phyloP scores from a whole-genome alignment of 2,113 vertebrate genomes.

The Rhodinocichla rosea region DNA sequence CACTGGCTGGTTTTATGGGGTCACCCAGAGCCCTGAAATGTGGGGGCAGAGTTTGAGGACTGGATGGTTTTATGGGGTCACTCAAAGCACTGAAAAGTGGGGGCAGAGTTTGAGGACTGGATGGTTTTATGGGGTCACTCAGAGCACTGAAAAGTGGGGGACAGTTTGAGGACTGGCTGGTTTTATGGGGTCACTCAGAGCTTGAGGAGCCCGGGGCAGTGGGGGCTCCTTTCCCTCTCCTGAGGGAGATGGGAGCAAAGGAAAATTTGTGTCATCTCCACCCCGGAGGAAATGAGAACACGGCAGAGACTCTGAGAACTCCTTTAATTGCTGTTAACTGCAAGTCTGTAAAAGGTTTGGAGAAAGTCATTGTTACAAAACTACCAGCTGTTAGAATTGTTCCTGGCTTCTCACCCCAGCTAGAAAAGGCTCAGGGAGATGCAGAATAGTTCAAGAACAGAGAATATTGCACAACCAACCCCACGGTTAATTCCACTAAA shows the following conservation, averaged over 20 bases:
- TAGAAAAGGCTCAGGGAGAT: constrained; percentile 76
- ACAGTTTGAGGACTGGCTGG: background rate
- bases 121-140: background rate
- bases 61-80: no score
- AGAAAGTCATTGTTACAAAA: constrained; percentile 80
- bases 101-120: no score
- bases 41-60: no score
- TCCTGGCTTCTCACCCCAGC: constrained; percentile 53
- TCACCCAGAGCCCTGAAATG: no score
- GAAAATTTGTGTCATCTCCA: background rate
- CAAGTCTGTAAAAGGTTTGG: constrained; percentile 79
- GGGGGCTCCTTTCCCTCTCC: no score
- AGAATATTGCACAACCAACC: constrained; percentile 85
- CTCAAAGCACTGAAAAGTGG: no score
- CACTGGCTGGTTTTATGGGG: no score
- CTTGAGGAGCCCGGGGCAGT: background rate
- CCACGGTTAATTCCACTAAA: constrained; percentile 64
- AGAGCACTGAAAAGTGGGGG: background rate
- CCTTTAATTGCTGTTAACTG: constrained; percentile 78
- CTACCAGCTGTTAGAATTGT: constrained; percentile 76
- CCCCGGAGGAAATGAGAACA: background rate
- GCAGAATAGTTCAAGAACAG: constrained; percentile 76
- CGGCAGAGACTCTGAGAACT: constrained; percentile 61
- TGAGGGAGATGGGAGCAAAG: background rate
- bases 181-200: background rate